Conservation (phyloP, 1,140 invertebrate species). For the Cherax quadricarinatus region DNA sequence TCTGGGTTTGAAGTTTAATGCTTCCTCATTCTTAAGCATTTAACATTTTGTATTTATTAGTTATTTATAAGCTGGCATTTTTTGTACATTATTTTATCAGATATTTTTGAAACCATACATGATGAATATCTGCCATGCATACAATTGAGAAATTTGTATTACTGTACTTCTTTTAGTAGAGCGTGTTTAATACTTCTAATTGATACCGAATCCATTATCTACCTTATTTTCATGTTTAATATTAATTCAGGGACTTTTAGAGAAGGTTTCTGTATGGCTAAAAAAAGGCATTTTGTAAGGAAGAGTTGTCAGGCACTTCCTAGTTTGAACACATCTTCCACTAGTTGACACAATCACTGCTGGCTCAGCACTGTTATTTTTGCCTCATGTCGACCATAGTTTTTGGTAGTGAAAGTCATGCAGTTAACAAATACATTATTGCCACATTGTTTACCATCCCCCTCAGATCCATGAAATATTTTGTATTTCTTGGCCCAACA, state of each 20-base stretch:
- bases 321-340: background rate
- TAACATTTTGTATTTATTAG: too few relatives aligned
- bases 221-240: background rate
- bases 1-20: too few relatives aligned
- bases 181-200: background rate
- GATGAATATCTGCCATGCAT: background rate
- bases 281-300: background rate
- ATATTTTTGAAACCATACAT: background rate
- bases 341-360: background rate
- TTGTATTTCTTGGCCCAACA: background rate
- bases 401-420: background rate
- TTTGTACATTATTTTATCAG: background rate
- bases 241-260: too few relatives aligned
- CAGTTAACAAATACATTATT: background rate
- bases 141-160: background rate
- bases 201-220: background rate
- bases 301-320: background rate
- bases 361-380: background rate
- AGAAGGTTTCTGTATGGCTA: background rate
- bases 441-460: background rate
- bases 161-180: background rate
- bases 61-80: background rate
- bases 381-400: background rate
- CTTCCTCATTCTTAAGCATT: too few relatives aligned
- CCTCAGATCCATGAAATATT: background rate